A percentile compares a stretch with the other conserved stretches of the same genome.
Evolutionary conservation across 2,113 vertebrate genomes (phyloP).

Genomic region (Hassar affinis): DNA sequence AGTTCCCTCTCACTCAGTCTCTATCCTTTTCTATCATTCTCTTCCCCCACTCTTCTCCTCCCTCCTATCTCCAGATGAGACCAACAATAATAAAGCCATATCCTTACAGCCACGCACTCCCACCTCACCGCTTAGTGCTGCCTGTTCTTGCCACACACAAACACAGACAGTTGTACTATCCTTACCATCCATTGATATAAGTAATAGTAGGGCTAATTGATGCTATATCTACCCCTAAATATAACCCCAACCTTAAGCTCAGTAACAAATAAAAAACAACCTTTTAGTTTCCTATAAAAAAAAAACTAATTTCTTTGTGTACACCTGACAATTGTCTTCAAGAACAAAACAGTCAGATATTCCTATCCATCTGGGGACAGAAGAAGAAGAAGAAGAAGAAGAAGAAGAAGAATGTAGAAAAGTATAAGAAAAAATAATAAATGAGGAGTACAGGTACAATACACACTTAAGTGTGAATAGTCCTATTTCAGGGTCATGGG

Average conservation of each 20-base stretch:
- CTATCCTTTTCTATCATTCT: conserved; percentile 54
- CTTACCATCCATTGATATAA: background rate
- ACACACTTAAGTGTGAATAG: too few relatives aligned
- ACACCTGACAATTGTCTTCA: too few relatives aligned
- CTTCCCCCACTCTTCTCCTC: conserved; percentile 32
- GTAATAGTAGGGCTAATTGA: background rate
- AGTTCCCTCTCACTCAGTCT: conserved; percentile 69
- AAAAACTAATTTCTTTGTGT: too few relatives aligned
- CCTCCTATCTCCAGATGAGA: background rate
- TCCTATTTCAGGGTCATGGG: too few relatives aligned
- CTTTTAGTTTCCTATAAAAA: too few relatives aligned
- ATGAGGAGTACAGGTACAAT: too few relatives aligned
- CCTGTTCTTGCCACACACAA: background rate
- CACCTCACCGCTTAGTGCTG: background rate
- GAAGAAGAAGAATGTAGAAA: too few relatives aligned
- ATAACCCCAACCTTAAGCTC: background rate
- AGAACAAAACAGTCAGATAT: too few relatives aligned
- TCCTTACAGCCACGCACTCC: background rate
- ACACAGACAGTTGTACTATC: background rate
- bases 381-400: too few relatives aligned
- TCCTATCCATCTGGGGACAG: too few relatives aligned
- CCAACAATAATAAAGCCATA: conserved; percentile 21
- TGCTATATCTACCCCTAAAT: background rate
- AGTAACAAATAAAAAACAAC: too few relatives aligned
- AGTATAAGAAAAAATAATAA: too few relatives aligned